Percentiles rank a stretch among this genome's conserved stretches.
These are phyloP conservation scores for Drosophila gaucha DNA, from an alignment of 2,888 invertebrate genomes.

Conservation along the genomic window DNA sequence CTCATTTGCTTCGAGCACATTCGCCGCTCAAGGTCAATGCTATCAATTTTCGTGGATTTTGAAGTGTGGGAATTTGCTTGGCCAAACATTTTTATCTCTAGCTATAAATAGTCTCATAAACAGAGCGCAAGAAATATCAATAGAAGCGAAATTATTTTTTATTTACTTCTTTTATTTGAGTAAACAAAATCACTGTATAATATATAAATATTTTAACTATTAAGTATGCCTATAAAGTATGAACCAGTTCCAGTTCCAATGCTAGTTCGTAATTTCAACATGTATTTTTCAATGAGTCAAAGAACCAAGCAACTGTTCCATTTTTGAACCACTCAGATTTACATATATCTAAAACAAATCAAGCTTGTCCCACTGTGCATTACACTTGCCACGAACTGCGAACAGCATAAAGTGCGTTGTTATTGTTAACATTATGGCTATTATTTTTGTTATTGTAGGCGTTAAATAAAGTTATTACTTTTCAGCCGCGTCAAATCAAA, in stretches of 20 bases:
- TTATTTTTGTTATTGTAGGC: conserved; percentile 27
- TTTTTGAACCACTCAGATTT: too few species aligned
- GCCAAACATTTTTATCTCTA: conserved; percentile 4
- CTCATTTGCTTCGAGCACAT: conserved; percentile 2
- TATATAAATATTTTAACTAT: background rate
- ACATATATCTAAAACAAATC: background rate
- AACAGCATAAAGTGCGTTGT: conserved; percentile 14
- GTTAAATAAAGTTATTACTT: conserved; percentile 30
- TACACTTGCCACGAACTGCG: conserved; percentile 3
- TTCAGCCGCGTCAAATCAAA: conserved; percentile 23
- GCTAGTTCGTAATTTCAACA: background rate
- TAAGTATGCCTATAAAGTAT: background rate
- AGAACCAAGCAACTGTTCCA: too few species aligned
- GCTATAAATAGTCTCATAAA: background rate
- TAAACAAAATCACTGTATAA: background rate
- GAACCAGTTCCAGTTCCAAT: background rate
- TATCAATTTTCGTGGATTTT: background rate
- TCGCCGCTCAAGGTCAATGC: conserved; percentile 17
- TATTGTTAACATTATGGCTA: conserved; percentile 25
- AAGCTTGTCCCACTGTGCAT: conserved; percentile 38
- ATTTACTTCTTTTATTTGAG: background rate
- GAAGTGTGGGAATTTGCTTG: conserved; percentile 4
- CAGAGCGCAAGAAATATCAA: background rate
- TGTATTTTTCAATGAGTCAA: too few species aligned
- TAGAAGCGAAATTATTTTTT: background rate